These are phyloP conservation scores for Rattus norvegicus DNA, from an alignment of 2,113 vertebrate species.

Conservation along the genomic window GRCr8 NC_086031.1:57355001-57355500, in stretches of 20 bases:
- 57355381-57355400: not conserved
- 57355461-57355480: not conserved
- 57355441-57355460: not conserved
- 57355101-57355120: not conserved
- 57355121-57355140: not conserved
- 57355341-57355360: not conserved
- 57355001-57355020: not conserved
- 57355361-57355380: not conserved
- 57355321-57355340: rapidly evolving
- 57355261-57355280: not conserved
- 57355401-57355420: rapidly evolving
- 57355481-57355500: not conserved
- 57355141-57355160: not conserved
- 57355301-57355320: rapidly evolving
- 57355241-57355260: not conserved
- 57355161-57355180: not conserved
- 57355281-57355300: not conserved
- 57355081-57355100: no score
- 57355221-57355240: not conserved
- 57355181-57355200: not conserved
- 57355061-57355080: not conserved
- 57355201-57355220: not conserved
- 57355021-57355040: not conserved
- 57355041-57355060: not conserved
- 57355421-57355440: no score